A percentile compares a stretch with the other conserved stretches of the same genome.
Conservation (phyloP, 1,140 invertebrate species). For the Cotesia vestalis region DNA sequence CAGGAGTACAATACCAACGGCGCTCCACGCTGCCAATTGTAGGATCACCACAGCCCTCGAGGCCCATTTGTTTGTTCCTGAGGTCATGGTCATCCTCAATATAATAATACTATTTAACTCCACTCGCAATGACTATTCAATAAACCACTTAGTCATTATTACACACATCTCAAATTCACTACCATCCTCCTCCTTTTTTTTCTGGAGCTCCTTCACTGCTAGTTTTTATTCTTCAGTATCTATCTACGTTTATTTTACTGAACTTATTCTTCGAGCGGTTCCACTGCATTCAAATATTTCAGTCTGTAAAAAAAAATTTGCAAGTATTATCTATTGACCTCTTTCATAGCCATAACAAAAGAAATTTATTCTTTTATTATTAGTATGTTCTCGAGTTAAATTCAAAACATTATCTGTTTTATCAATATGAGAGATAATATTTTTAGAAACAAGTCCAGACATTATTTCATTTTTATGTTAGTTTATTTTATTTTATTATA, state of each 20-base stretch:
- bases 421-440: neutral
- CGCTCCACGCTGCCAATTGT: slow-evolving; percentile 50
- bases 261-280: neutral
- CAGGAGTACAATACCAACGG: slow-evolving; percentile 50
- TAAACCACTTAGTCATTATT: slow-evolving; percentile 2
- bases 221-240: neutral
- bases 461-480: too few relatives aligned
- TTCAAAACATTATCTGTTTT: neutral
- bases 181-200: too few relatives aligned
- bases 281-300: slow-evolving; percentile 12
- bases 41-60: slow-evolving; percentile 50
- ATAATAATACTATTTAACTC: neutral
- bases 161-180: too few relatives aligned
- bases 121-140: neutral
- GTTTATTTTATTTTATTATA: too few relatives aligned
- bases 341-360: slow-evolving; percentile 6
- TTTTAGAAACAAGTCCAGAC: too few relatives aligned
- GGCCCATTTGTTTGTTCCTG: slow-evolving; percentile 50
- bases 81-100: slow-evolving; percentile 45
- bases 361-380: neutral
- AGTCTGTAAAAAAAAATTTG: slow-evolving; percentile 26
- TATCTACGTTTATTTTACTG: neutral
- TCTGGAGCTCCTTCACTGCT: too few relatives aligned
- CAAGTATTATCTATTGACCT: slow-evolving; percentile 32
- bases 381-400: neutral